These are phyloP conservation scores for Chloroceryle inda DNA, from an alignment of 2,797 vertebrate genomes.

Conservation along the genomic window DNA sequence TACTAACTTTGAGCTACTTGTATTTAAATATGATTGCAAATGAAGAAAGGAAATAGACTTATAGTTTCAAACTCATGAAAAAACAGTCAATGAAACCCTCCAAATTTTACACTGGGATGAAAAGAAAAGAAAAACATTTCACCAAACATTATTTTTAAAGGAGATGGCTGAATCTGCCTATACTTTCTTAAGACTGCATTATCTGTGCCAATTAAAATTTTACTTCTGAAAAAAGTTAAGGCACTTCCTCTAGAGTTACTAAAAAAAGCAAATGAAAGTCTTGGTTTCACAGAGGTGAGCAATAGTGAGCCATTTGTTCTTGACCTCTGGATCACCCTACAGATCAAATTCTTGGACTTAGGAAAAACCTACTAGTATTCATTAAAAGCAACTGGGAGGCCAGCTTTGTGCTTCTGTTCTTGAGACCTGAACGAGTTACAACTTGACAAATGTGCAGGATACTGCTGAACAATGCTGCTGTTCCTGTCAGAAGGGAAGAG, in stretches of 20 bases:
- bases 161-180: neutral
- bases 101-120: neutral
- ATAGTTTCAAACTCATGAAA: constrained; percentile 24
- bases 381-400: constrained; percentile 77
- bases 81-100: neutral
- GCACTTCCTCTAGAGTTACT: constrained; percentile 78
- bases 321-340: constrained; percentile 73
- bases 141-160: constrained; percentile 1
- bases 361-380: constrained; percentile 74
- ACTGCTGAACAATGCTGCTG: constrained; percentile 66
- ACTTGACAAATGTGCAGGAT: constrained; percentile 74
- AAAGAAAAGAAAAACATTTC: neutral
- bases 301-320: constrained; percentile 72
- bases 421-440: constrained; percentile 22
- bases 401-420: constrained; percentile 63
- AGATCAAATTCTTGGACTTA: constrained; percentile 77
- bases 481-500: constrained; percentile 51
- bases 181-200: constrained; percentile 25
- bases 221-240: constrained; percentile 67
- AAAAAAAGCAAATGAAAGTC: constrained; percentile 80
- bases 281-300: constrained; percentile 61
- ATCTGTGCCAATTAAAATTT: constrained; percentile 65
- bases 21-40: constrained; percentile 57
- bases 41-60: neutral
- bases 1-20: constrained; percentile 40